A percentile compares a stretch with the other conserved stretches of the same genome.
Conservation (phyloP, 2,113 vertebrate species). For the Limnothrissa miodon region DNA sequence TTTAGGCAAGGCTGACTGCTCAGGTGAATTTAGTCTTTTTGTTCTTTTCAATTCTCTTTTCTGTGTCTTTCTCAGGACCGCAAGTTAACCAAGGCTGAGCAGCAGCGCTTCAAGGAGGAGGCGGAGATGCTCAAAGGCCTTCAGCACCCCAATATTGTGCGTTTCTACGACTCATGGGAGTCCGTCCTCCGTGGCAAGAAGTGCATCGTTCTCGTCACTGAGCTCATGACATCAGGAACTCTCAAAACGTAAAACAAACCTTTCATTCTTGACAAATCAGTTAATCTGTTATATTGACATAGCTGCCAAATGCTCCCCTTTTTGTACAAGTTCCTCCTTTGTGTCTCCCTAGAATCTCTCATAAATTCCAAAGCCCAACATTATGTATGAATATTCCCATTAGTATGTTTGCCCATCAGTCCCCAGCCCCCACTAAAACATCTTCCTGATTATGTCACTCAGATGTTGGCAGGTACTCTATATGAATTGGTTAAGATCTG, state of each 20-base stretch:
- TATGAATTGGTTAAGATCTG: not conserved
- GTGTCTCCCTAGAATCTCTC: too few relatives aligned
- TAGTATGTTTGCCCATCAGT: too few relatives aligned
- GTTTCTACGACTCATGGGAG: constrained; percentile 96
- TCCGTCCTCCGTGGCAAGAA: constrained; percentile 87
- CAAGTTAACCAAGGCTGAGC: constrained; percentile 89
- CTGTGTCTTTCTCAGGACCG: constrained; percentile 74
- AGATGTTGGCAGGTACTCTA: too few relatives aligned
- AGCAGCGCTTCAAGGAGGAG: constrained; percentile 92
- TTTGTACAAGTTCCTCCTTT: too few relatives aligned
- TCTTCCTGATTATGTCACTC: too few relatives aligned
- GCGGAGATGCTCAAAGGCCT: constrained; percentile 93
- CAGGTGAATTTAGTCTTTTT: not conserved
- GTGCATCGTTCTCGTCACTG: constrained; percentile 91
- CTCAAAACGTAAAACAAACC: constrained; percentile 83
- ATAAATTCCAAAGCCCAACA: too few relatives aligned
- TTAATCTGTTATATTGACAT: not conserved
- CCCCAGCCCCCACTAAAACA: too few relatives aligned
- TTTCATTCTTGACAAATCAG: not conserved
- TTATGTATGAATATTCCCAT: too few relatives aligned
- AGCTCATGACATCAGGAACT: constrained; percentile 94
- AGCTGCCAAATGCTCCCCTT: too few relatives aligned
- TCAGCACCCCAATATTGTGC: constrained; percentile 93
- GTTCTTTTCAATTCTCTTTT: not conserved
- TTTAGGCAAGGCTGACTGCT: too few relatives aligned